phyloP scores from a whole-genome alignment of 2,113 vertebrate genomes.

The Caranx melampygus region DNA sequence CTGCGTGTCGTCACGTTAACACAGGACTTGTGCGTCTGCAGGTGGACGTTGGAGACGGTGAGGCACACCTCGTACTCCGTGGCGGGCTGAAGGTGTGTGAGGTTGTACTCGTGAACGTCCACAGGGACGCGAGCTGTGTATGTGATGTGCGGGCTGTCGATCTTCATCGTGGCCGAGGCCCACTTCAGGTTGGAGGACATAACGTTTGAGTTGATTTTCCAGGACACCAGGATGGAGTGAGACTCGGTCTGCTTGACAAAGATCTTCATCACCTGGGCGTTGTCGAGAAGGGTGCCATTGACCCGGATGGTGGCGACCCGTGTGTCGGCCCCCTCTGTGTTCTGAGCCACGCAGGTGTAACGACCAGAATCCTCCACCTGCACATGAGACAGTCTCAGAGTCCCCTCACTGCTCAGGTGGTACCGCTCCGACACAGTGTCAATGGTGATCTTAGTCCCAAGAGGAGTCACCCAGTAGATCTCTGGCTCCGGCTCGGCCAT shows the following conservation, averaged over 20 bases:
- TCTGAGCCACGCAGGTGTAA: slow-evolving; percentile 97
- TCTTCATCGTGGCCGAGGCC: slow-evolving; percentile 98
- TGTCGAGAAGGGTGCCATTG: slow-evolving; percentile 94
- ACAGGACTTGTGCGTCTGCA: slow-evolving; percentile 95
- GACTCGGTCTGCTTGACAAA: slow-evolving; percentile 95
- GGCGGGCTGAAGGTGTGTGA: slow-evolving; percentile 95
- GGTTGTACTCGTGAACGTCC: slow-evolving; percentile 96
- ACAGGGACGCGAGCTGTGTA: slow-evolving; percentile 96
- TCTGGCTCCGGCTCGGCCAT: slow-evolving; percentile 97
- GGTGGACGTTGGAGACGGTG: slow-evolving; percentile 92
- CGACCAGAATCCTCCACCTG: slow-evolving; percentile 93
- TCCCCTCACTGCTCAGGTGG: slow-evolving; percentile 91
- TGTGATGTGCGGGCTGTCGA: slow-evolving; percentile 97
- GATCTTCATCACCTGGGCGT: slow-evolving; percentile 92
- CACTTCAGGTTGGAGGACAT: slow-evolving; percentile 96
- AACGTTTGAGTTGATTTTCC: slow-evolving; percentile 94
- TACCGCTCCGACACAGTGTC: slow-evolving; percentile 92
- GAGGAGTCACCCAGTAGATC: slow-evolving; percentile 97
- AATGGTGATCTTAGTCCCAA: slow-evolving; percentile 90
- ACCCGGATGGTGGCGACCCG: slow-evolving; percentile 90
- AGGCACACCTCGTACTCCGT: slow-evolving; percentile 98
- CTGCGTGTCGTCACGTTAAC: slow-evolving; percentile 97
- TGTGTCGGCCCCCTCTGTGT: slow-evolving; percentile 94
- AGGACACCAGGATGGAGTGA: slow-evolving; percentile 95
- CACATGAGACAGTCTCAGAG: slow-evolving; percentile 88